Evolutionary conservation across 2,888 invertebrate genomes (phyloP), one percentile per base, ranked within the genome.

Genomic region (Thera obeliscata): DNA sequence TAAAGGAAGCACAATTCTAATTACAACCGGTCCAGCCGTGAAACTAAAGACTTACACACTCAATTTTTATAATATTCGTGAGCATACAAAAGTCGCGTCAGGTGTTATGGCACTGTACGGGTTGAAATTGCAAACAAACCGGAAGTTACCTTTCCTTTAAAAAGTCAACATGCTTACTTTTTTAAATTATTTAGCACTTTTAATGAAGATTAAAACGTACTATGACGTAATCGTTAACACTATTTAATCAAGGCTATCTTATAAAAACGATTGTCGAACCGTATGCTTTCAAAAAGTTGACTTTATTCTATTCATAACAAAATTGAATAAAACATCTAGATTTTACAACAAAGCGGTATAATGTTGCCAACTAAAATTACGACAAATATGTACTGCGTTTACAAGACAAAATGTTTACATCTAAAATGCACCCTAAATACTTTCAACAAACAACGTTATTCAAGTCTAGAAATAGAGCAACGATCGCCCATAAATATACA

Each of bases 391-490:
- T 69, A 72, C 64, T 55, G 66, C 52, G 58, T 74, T 79, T 76
- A 76, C 78, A 77, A 71, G 79, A 78, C 73, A 74, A 79, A 78
- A 76, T 71, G 76, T 74, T 76, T 74, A 54, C 69, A 72, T 81
- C 84, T 85, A 85, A 83, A 82, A 84, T 81, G 81, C 79, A 82
- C 76, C 81, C 83, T 85, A 87, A 85, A 86, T 85, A 87, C 76
- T 82, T 85, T 89, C 81, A 91, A 90, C 89, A 89, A 86, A 89
- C 88, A 89, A 90, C 87, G 77, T 86, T 86, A 85, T 81, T 83
- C 79, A 86, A 85, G 84, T 88, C 87, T 88, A 86, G 83, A 84
- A 82, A 81, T 81, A 84, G 80, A 84, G 79, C 78, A 80, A 74
- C 78, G 79, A 78, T 74, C 76, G 80, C 76, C 77, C 79, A 65